Percentiles rank a stretch among this genome's conserved stretches.
Evolutionary conservation across 2,888 invertebrate genomes (phyloP).

Genomic region (Nomada ferruginata): DNA sequence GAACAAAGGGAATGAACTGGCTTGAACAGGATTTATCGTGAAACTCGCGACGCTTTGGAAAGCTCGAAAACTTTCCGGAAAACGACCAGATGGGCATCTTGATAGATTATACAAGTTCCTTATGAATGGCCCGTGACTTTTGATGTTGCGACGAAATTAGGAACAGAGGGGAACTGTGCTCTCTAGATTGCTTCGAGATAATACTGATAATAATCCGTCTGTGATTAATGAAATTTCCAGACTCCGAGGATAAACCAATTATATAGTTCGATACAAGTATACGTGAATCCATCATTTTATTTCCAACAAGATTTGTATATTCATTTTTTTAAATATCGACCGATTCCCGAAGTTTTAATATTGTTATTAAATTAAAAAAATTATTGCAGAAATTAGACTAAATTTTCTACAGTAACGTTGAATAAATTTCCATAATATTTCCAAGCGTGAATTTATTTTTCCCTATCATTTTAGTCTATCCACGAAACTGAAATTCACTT

Average conservation of each 20-base stretch:
- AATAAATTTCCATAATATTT: no score
- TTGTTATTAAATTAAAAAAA: no score
- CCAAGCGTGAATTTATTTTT: no score
- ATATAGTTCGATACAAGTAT: background rate
- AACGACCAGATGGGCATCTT: slow-evolving; percentile 56
- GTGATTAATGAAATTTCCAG: slow-evolving; percentile 1
- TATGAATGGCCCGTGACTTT: slow-evolving; percentile 40
- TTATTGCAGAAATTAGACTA: no score
- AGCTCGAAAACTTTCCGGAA: slow-evolving; percentile 43
- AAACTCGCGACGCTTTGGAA: slow-evolving; percentile 22
- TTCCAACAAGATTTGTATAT: no score
- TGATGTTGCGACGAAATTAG: slow-evolving; percentile 29
- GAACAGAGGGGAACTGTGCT: slow-evolving; percentile 17
- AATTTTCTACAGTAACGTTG: no score
- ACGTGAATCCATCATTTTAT: background rate
- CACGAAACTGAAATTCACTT: no score
- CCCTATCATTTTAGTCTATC: no score
- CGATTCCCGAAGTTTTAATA: no score
- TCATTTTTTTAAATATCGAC: no score
- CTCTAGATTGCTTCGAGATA: slow-evolving; percentile 15
- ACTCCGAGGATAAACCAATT: background rate
- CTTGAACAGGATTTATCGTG: slow-evolving; percentile 47
- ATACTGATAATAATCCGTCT: slow-evolving; percentile 6
- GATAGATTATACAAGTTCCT: slow-evolving; percentile 60
- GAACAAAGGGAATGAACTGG: slow-evolving; percentile 24